phyloP scores from a whole-genome alignment of 2,113 vertebrate species.

The Chaetura pelagica region DNA sequence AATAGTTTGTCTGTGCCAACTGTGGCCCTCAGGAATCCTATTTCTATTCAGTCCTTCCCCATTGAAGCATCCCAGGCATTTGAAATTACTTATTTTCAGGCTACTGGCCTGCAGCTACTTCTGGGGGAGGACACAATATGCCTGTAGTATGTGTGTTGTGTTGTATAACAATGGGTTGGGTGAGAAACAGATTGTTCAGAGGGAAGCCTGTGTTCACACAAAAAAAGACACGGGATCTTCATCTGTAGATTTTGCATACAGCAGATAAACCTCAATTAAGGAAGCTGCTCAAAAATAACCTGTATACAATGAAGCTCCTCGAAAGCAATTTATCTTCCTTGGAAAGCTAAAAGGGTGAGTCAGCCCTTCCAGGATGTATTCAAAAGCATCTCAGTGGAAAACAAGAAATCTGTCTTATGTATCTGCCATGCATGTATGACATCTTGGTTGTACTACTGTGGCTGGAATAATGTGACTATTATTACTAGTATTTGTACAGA shows the following conservation, averaged over 20 bases:
- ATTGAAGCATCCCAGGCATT: background rate
- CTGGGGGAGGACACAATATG: background rate
- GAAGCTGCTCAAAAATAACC: constrained; percentile 22
- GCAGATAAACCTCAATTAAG: constrained; percentile 54
- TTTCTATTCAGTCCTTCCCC: background rate
- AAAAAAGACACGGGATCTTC: background rate
- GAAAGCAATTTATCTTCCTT: constrained; percentile 61
- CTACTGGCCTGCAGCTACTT: background rate
- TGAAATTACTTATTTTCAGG: background rate
- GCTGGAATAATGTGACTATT: background rate
- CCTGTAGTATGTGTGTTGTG: background rate
- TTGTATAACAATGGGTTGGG: constrained; percentile 15
- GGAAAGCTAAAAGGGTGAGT: constrained; percentile 53
- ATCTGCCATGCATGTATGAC: background rate
- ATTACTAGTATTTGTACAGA: background rate
- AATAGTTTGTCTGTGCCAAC: background rate
- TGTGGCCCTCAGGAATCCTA: background rate
- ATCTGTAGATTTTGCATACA: background rate
- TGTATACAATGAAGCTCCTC: constrained; percentile 18
- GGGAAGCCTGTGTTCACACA: background rate
- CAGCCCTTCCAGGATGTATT: constrained; percentile 14
- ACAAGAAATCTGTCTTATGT: constrained; percentile 34
- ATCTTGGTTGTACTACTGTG: background rate
- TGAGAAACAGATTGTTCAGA: constrained; percentile 33
- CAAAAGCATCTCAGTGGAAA: constrained; percentile 39